Evolutionary conservation across 1,140 invertebrate species (phyloP).

Genomic region (Neodiprion lecontei): DNA sequence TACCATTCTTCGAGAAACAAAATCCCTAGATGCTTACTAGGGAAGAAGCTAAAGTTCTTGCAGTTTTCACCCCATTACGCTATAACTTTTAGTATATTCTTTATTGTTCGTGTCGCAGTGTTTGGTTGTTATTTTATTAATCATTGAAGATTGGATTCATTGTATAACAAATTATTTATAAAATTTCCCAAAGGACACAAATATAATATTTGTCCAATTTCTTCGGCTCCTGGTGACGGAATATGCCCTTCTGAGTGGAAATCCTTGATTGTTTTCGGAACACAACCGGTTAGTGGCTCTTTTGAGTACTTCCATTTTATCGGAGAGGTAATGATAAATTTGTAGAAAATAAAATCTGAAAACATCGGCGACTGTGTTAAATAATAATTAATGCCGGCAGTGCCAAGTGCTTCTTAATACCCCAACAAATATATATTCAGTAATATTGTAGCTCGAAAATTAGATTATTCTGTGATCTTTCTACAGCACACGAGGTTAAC

Average conservation of each 20-base stretch:
- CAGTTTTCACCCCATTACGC: too few species aligned
- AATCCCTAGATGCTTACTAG: too few species aligned
- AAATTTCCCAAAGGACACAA: too few species aligned
- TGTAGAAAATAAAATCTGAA: constrained; percentile 33
- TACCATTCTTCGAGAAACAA: too few species aligned
- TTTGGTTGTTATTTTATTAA: too few species aligned
- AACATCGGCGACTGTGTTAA: constrained; percentile 31
- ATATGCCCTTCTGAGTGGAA: background rate
- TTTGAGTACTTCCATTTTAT: constrained; percentile 32
- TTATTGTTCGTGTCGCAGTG: too few species aligned
- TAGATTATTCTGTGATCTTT: background rate
- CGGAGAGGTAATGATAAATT: constrained; percentile 38
- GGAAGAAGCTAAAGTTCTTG: too few species aligned
- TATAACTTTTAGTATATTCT: too few species aligned
- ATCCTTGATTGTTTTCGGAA: constrained; percentile 21
- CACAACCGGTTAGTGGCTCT: constrained; percentile 28
- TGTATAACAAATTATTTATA: too few species aligned
- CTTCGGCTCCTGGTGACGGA: background rate
- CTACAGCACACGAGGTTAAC: background rate
- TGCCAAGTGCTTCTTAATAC: background rate
- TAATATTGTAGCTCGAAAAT: background rate
- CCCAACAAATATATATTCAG: background rate
- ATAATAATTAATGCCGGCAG: constrained; percentile 3
- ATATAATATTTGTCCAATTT: background rate
- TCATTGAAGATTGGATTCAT: too few species aligned